Percentiles rank a stretch among this genome's conserved stretches.
Conservation (phyloP, 2,888 invertebrate species). For the Rhagonycha lutea region DNA sequence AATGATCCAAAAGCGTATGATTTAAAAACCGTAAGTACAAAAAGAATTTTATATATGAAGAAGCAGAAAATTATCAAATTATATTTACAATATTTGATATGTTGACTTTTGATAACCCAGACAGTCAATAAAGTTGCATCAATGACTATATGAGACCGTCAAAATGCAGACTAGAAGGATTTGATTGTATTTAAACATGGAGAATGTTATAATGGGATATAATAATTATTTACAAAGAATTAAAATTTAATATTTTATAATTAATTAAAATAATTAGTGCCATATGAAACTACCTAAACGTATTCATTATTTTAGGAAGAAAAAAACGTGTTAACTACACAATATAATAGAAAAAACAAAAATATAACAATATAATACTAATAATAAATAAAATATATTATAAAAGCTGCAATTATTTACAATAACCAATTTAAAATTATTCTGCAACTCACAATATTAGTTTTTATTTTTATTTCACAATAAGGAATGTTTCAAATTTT, state of each 20-base stretch:
- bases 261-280: slow-evolving; percentile 42
- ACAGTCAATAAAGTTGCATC: slow-evolving; percentile 13
- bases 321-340: neutral
- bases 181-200: slow-evolving; percentile 45
- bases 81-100: neutral
- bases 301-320: neutral
- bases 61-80: neutral
- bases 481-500: slow-evolving; percentile 23
- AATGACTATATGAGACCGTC: neutral
- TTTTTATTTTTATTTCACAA: slow-evolving; percentile 9
- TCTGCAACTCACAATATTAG: slow-evolving; percentile 9
- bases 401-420: neutral
- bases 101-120: neutral
- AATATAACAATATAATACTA: neutral
- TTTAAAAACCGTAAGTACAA: neutral
- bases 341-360: neutral
- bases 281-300: slow-evolving; percentile 47
- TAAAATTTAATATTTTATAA: neutral
- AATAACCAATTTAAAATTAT: neutral
- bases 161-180: slow-evolving; percentile 45
- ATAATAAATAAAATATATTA: neutral
- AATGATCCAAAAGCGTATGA: neutral
- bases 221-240: slow-evolving; percentile 1
- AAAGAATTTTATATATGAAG: neutral
- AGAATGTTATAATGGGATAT: slow-evolving; percentile 1